Conservation (phyloP, 2,113 vertebrate genomes). For the Fregetta grallaria region DNA sequence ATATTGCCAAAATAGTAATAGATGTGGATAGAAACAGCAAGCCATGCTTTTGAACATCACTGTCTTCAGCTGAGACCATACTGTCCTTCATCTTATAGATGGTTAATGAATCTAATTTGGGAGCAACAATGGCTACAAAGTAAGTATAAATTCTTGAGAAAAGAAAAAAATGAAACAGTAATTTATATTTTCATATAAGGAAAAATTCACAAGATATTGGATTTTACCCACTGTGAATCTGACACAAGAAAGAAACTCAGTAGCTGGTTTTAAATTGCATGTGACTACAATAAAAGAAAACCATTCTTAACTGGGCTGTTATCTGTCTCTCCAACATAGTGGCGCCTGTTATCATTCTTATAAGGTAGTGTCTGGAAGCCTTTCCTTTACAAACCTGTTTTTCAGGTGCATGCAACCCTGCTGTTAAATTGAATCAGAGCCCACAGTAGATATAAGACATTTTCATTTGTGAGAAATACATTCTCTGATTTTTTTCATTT, state of each 20-base stretch:
- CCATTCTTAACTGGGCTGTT: neutral
- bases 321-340: neutral
- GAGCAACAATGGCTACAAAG: neutral
- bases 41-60: neutral
- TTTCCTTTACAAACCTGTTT: slow-evolving; percentile 12
- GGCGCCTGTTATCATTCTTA: neutral
- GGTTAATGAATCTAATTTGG: neutral
- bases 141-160: neutral
- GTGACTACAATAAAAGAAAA: neutral
- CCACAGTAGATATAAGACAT: neutral
- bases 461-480: neutral
- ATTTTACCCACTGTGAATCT: neutral
- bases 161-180: neutral
- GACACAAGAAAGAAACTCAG: neutral
- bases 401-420: neutral
- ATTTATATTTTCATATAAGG: neutral
- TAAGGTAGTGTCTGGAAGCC: neutral
- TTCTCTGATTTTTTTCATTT: neutral
- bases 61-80: neutral
- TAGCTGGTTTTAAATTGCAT: neutral
- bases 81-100: neutral
- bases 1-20: neutral
- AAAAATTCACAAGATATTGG: neutral
- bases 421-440: neutral
- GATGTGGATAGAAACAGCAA: neutral